Base-by-base conservation (phyloP, 2,888 invertebrate species). In the Ptilodon capucinus region DNA sequence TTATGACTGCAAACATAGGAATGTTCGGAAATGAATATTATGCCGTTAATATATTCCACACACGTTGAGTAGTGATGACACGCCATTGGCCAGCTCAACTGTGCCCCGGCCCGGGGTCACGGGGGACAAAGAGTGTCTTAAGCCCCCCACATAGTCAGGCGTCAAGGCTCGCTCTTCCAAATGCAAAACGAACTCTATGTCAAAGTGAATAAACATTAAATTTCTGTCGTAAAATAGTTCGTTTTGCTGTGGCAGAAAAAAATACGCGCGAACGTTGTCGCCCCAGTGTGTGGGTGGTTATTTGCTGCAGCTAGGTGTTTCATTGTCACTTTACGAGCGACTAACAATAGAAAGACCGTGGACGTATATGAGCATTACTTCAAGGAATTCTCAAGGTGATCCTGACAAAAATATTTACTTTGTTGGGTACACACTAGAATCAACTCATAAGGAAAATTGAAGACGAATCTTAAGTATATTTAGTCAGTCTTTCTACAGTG, bases 31-130 rank as follows among this genome's bases (percentile, higher is more conserved):
- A 62, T 51, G 50, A 64, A 65, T 58, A 55, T 49, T 57, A 42
- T 56, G 64, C 55, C 48, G 48, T 53, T 65, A 74, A 76, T 69
- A 47, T 70, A 81, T 81, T 71, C 80, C 25, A 42, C 28, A 41
- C 81, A 76, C 79, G 79, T 70, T 43, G 32, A 23, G 4, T 34
- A 43, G 47, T 47, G 54, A 49, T 52, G 49, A 35, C 46, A 41
- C 42, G 42, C 43, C 64, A 52, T 62, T 66, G 51, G 50, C 55
- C 64, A 59, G 60, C 60, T 73, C 52, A 41, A 44, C 50, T 58
- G 70, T 48, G 53, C 54, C 49, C 51, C 51, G 63, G 53, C 54
- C 49, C 51, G 51, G 63, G 66, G 64, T 66, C 69, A 53, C 41
- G 56, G 52, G 44, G 54, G 46, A 74, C 68, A 75, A 76, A 71